phyloP scores from a whole-genome alignment of 2,797 vertebrate genomes.

The Periophthalmus magnuspinnatus region DNA sequence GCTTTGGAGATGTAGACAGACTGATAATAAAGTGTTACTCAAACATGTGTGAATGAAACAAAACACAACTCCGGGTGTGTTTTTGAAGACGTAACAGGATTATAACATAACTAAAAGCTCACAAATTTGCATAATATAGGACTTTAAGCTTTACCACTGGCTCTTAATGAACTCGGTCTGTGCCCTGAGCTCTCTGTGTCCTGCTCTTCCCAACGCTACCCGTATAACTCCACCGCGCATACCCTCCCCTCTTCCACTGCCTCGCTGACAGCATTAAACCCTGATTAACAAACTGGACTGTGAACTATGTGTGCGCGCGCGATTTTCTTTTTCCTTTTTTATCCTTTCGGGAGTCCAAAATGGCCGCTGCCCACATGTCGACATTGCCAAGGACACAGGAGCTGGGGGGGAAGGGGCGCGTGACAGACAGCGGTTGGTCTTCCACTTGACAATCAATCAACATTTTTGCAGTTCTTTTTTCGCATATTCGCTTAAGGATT shows the following conservation, averaged over 20 bases:
- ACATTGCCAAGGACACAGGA: constrained; percentile 65
- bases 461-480: neutral
- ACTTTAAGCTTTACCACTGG: too few relatives aligned
- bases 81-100: too few relatives aligned
- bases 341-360: constrained; percentile 60
- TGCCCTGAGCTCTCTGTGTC: constrained; percentile 20
- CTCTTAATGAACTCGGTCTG: constrained; percentile 30
- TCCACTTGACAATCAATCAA: constrained; percentile 17
- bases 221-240: constrained; percentile 19
- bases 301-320: neutral
- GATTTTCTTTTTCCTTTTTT: constrained; percentile 9
- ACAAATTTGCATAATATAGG: too few relatives aligned
- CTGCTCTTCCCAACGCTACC: constrained; percentile 27
- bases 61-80: too few relatives aligned
- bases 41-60: too few relatives aligned
- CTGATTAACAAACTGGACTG: constrained; percentile 29
- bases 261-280: constrained; percentile 26
- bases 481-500: neutral
- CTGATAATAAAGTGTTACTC: too few relatives aligned
- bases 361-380: constrained; percentile 59
- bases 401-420: constrained; percentile 25
- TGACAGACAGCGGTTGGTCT: constrained; percentile 46
- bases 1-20: too few relatives aligned
- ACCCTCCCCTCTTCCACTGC: constrained; percentile 8
- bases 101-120: too few relatives aligned